These are phyloP conservation scores for Peromyscus maniculatus DNA, from an alignment of 2,113 vertebrate genomes.

Conservation along the genomic window DNA sequence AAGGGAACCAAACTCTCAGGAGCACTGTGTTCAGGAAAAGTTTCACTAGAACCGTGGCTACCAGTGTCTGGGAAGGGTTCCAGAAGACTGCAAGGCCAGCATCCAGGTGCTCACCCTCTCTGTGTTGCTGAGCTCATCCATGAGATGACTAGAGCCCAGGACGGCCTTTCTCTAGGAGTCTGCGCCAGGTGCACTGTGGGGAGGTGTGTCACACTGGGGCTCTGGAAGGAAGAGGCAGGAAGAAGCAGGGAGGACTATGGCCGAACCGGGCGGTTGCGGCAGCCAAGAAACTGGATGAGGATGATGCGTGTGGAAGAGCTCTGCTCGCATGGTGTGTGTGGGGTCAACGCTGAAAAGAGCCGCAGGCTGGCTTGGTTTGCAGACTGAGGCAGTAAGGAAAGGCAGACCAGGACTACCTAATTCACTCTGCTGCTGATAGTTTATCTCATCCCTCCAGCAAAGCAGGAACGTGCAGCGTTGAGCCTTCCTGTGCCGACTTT, in stretches of 20 bases:
- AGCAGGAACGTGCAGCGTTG: rapidly evolving
- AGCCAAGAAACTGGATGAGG: too few relatives aligned
- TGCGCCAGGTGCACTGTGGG: too few relatives aligned
- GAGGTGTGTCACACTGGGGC: not conserved
- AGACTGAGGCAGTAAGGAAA: not conserved
- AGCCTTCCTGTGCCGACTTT: not conserved
- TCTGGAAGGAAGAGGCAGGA: not conserved
- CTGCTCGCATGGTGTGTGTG: not conserved
- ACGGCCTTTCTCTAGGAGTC: not conserved
- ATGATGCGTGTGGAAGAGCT: rapidly evolving
- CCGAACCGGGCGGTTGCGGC: not conserved
- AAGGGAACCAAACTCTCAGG: not conserved
- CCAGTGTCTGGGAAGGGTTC: too few relatives aligned
- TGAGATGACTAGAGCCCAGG: not conserved
- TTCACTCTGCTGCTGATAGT: not conserved
- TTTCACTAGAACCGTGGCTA: not conserved
- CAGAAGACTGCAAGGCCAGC: rapidly evolving
- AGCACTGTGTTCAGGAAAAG: not conserved
- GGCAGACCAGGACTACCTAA: not conserved
- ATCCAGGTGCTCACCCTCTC: rapidly evolving
- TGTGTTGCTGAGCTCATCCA: not conserved
- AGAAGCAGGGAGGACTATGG: rapidly evolving
- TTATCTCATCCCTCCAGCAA: not conserved
- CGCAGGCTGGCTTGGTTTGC: not conserved
- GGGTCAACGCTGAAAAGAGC: not conserved